Percentiles rank a stretch among this genome's conserved stretches.
Evolutionary conservation across 2,113 vertebrate species (phyloP).

Genomic region (Hystrix cristata): DNA sequence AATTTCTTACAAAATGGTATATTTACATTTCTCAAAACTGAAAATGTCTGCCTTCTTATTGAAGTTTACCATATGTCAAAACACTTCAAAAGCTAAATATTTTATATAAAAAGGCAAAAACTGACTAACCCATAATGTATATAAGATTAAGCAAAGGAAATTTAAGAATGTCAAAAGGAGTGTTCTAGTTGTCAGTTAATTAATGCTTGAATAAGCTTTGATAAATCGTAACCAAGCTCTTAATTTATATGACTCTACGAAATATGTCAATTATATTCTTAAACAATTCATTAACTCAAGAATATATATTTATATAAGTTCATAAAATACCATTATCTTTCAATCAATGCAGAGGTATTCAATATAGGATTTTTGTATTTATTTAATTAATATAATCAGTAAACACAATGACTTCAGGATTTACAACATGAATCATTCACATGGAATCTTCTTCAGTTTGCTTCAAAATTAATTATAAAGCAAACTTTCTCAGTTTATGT

Average conservation of each 20-base stretch:
- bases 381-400: conserved; percentile 75
- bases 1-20: conserved; percentile 86
- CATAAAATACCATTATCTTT: conserved; percentile 56
- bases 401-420: conserved; percentile 64
- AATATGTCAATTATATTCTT: conserved; percentile 67
- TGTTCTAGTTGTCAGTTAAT: conserved; percentile 76
- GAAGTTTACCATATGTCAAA: conserved; percentile 90
- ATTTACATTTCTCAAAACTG: conserved; percentile 89
- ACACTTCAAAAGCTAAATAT: conserved; percentile 90
- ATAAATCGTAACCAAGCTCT: conserved; percentile 68
- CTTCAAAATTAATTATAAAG: conserved; percentile 74
- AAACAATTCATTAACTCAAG: conserved; percentile 66
- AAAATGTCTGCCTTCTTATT: conserved; percentile 88
- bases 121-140: conserved; percentile 82
- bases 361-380: conserved; percentile 60
- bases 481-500: conserved; percentile 54
- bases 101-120: conserved; percentile 80
- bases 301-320: conserved; percentile 46
- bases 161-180: conserved; percentile 57
- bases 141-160: conserved; percentile 73
- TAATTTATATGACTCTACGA: conserved; percentile 59
- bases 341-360: conserved; percentile 37
- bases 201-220: conserved; percentile 54
- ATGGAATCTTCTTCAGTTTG: conserved; percentile 66
- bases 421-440: conserved; percentile 70